These are phyloP conservation scores for Clamator glandarius DNA, from an alignment of 2,797 vertebrate genomes.

Conservation along the genomic window DNA sequence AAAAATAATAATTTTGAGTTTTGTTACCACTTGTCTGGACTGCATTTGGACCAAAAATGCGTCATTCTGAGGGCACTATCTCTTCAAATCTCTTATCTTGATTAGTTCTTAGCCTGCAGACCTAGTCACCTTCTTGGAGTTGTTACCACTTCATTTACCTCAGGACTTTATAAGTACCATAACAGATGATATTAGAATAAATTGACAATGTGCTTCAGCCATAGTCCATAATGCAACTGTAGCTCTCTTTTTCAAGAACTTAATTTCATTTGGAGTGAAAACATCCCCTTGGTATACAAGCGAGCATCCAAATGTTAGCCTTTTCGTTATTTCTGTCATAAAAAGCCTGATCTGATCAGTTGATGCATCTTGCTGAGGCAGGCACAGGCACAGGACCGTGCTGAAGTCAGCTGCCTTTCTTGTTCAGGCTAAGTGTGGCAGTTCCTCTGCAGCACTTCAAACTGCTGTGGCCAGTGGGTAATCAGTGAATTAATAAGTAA, in stretches of 20 bases:
- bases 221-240: not conserved
- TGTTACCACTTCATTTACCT: not conserved
- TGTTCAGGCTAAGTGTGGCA: not conserved
- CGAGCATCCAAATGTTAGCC: not conserved
- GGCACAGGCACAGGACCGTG: rapidly evolving
- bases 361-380: not conserved
- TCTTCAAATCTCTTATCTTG: not conserved
- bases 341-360: not conserved
- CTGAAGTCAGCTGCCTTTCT: not conserved
- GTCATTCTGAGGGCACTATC: not conserved
- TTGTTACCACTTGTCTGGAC: not conserved
- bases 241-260: not conserved
- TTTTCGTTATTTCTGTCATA: not conserved
- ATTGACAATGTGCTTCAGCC: not conserved
- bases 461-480: not conserved
- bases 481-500: not conserved
- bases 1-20: not conserved
- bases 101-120: not conserved
- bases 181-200: rapidly evolving
- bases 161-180: not conserved
- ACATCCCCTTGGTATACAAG: not conserved
- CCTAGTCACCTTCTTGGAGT: not conserved
- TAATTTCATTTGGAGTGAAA: not conserved
- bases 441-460: not conserved
- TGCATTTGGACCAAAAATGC: not conserved